Base-by-base conservation (phyloP, 92 coral and sea anemone species). In the Porites divaricata region DNA sequence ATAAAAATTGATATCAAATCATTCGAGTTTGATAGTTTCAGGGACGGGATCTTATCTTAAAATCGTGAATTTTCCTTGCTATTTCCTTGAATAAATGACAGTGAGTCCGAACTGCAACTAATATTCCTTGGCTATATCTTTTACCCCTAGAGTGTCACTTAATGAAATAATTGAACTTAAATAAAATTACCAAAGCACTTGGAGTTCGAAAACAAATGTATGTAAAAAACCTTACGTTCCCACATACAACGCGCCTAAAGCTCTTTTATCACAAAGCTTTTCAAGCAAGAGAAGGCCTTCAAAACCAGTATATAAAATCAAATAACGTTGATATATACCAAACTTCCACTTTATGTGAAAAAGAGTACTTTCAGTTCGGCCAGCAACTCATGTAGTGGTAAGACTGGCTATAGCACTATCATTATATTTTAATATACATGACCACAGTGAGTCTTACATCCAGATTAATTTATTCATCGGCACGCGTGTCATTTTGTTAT, bases 81-180 rank as follows among this genome's bases (percentile, higher is more conserved):
- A 16, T 68, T 11, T 22, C 52, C 62, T 9, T 57, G 67, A 75
- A 35, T 75, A 56, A 45, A 57, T 35, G 52, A 54, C 59, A 8
- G 59, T 13, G 67, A 26, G 17, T 16, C 15, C 62, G 6, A 17
- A 57, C 17, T 57, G 45, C 62, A 57, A 22, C 20, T 50, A 58
- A 75, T 56, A 58, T 67, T 59, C 79, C 66, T 50, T 13, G 59
- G 22, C 63, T 49, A 77, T 20, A 67, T 67, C 16, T 54, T 15
- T 15, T 54, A 2, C 15, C 59, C 14, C 59, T 19, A 23, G 13
- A 23, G 28, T 45, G 72, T 20, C 72, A 67, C 28, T 20, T 66
- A 35, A 20, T 67, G 48, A 14, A 22, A 16, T 67, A 61, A 16
- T 61, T n/a, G 65, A 16, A 61, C n/a, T 61, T n/a, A 61, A 61